Evolutionary conservation across 2,888 invertebrate genomes (phyloP), one percentile per base, ranked within the genome.

Genomic region (Mamestra brassicae): DNA sequence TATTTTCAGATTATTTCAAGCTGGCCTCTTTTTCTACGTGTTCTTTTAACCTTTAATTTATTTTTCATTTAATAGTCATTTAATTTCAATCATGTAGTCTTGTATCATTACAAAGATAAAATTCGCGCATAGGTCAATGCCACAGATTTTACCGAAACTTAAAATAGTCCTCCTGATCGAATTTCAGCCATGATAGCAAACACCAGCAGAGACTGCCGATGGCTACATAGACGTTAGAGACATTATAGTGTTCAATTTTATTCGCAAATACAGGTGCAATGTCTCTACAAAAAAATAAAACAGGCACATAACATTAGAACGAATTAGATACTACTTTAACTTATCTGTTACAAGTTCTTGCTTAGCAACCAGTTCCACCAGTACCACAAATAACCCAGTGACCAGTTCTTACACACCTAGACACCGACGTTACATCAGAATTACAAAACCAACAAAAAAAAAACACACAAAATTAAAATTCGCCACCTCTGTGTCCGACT

Each of bases 401-500:
- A 26, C 26, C 26, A 61, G 1, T 26, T 54, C 17, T 17, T 26
- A n/a, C 17, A 74, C 54, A 17, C 13, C 7, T 2, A 38, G 13
- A 47, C 13, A 54, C 15, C 26, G 26, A 26, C 26, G 26, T 26
- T 26, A 26, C 26, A 38, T 11, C 11, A 54, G 7, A 65, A 55
- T 42, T 2, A 4, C 6, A 54, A 36, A 3, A 72, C 8, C 45
- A 58, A 76, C 64, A 52, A 8, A 26, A 45, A 15, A 60, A 70
- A n/a, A 11, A 62, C 34, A 74, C 8, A 13, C 7, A 47, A 47
- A 47, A 47, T 11, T 47, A 8, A 8, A 45, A 47, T 15, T 10
- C 17, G 81, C 74, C 72, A 76, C 84, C 89, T 93, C 89, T 90
- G 76, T 77, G 45, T 26, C 4, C 17, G 70, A 60, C 74, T 90